Percentiles rank a stretch among this genome's conserved stretches.
Conservation (phyloP, 2,113 vertebrate species). For the Gadus macrocephalus region DNA sequence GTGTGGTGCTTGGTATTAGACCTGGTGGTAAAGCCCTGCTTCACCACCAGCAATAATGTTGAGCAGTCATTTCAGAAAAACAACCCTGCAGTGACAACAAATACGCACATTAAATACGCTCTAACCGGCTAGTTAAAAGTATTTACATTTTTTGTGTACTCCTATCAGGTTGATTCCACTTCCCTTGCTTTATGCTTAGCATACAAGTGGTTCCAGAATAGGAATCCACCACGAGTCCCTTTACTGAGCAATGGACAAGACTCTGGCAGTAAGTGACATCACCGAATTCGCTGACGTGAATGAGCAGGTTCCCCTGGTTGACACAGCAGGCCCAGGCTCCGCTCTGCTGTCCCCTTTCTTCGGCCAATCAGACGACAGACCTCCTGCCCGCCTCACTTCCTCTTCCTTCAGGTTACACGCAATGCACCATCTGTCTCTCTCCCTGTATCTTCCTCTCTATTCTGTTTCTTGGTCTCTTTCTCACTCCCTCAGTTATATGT, state of each 20-base stretch:
- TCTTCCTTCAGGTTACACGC: slow-evolving; percentile 21
- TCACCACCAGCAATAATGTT: too few species aligned
- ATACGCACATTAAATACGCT: too few species aligned
- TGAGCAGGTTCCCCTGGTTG: not conserved
- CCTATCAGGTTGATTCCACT: too few species aligned
- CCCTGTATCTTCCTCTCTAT: not conserved
- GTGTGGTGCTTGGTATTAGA: too few species aligned
- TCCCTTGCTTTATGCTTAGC: too few species aligned
- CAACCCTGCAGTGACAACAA: too few species aligned
- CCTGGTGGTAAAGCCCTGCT: too few species aligned
- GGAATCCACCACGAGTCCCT: too few species aligned
- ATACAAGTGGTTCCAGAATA: too few species aligned
- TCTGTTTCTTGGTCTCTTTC: not conserved
- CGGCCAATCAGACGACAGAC: slow-evolving; percentile 26
- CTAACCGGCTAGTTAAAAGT: too few species aligned
- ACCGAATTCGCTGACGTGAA: not conserved
- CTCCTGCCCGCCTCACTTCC: slow-evolving; percentile 43
- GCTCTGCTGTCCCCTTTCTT: slow-evolving; percentile 5
- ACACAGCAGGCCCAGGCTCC: not conserved
- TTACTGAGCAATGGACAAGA: not conserved
- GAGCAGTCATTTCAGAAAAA: too few species aligned
- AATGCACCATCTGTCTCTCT: slow-evolving; percentile 42
- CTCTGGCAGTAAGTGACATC: not conserved
- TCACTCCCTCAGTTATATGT: not conserved
- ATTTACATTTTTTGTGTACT: too few species aligned